Evolutionary conservation across 2,113 vertebrate genomes (phyloP).

Genomic region (Fregetta grallaria): DNA sequence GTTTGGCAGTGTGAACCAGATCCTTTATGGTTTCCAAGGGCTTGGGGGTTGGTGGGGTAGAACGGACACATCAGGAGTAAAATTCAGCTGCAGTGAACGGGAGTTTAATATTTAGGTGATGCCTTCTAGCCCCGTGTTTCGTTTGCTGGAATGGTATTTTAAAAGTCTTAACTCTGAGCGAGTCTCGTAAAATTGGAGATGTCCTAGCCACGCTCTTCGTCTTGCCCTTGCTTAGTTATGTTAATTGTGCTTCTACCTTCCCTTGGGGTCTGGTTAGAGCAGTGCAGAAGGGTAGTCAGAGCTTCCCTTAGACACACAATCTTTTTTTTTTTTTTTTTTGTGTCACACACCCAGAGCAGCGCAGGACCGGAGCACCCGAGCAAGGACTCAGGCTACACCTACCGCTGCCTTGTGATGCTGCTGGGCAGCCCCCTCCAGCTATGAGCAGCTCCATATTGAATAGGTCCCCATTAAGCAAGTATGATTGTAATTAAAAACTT

Average conservation of each 20-base stretch:
- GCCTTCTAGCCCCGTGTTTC: background rate
- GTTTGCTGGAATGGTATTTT: background rate
- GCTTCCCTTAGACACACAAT: background rate
- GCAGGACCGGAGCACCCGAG: background rate
- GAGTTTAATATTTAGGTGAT: background rate
- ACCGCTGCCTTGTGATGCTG: background rate
- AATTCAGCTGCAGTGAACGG: background rate
- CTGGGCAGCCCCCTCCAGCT: background rate
- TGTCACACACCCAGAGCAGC: background rate
- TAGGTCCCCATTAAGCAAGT: background rate
- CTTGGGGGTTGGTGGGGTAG: background rate
- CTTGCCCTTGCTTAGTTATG: background rate
- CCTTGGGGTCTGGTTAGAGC: background rate
- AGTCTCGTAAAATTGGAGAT: background rate
- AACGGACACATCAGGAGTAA: rapidly evolving
- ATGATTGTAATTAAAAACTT: background rate
- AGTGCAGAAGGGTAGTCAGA: background rate
- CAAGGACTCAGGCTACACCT: background rate
- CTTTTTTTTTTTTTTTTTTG: too few relatives aligned
- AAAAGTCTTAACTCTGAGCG: background rate
- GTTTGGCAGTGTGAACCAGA: background rate
- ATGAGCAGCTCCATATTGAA: background rate
- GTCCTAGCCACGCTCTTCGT: background rate
- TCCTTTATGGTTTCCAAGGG: background rate
- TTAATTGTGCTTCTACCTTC: background rate